Conservation (phyloP, 1,140 invertebrate genomes). For the Carposina sasakii region DNA sequence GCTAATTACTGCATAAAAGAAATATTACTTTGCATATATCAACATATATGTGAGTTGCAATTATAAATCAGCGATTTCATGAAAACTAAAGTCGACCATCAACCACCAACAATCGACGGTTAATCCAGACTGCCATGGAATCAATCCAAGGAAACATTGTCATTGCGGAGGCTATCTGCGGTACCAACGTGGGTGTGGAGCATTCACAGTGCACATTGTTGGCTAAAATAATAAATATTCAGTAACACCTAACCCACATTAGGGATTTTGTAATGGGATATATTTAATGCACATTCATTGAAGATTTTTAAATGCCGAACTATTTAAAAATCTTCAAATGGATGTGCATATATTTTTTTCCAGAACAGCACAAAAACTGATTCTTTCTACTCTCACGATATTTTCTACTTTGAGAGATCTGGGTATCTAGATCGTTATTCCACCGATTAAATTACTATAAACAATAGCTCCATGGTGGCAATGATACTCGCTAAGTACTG, state of each 20-base stretch:
- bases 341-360: conserved; percentile 7
- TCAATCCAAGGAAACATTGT: too few relatives aligned
- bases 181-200: too few relatives aligned
- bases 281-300: background rate
- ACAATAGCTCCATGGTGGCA: conserved; percentile 30
- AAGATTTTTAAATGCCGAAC: background rate
- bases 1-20: background rate
- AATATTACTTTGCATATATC: background rate
- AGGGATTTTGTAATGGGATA: background rate
- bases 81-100: background rate
- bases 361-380: conserved; percentile 10
- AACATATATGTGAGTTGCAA: background rate
- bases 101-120: too few relatives aligned
- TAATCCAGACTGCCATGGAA: too few relatives aligned
- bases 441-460: conserved; percentile 28
- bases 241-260: background rate
- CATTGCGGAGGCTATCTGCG: too few relatives aligned
- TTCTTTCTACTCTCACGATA: conserved; percentile 9
- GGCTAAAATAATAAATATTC: background rate
- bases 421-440: conserved; percentile 48
- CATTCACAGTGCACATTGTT: too few relatives aligned
- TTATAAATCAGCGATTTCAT: background rate
- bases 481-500: conserved; percentile 28
- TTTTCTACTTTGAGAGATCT: conserved; percentile 43
- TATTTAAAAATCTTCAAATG: conserved; percentile 2